Percentiles rank a stretch among this genome's conserved stretches.
phyloP scores from a whole-genome alignment of 2,888 invertebrate species.

The Heliconius charithonia region DNA sequence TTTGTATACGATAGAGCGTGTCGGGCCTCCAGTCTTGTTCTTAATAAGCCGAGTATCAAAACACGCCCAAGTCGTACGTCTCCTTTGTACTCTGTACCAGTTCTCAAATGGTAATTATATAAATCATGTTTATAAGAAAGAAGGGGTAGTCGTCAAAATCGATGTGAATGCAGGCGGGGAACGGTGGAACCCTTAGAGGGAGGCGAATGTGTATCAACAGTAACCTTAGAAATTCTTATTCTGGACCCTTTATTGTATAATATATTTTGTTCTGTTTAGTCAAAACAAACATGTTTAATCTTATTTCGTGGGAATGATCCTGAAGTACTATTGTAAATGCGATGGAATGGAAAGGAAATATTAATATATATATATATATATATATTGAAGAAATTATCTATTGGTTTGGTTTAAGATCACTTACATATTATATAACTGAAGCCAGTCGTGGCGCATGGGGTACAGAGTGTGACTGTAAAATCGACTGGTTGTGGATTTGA shows the following conservation, averaged over 20 bases:
- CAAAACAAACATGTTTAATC: conserved; percentile 26
- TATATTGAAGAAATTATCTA: background rate
- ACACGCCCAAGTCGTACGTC: conserved; percentile 19
- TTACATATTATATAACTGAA: background rate
- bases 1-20: background rate
- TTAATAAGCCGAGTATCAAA: conserved; percentile 12
- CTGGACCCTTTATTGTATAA: background rate
- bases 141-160: conserved; percentile 81
- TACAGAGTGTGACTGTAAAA: too few species aligned
- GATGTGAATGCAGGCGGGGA: conserved; percentile 57
- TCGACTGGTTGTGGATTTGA: too few species aligned
- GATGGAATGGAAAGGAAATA: background rate
- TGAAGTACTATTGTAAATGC: background rate
- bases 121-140: conserved; percentile 62
- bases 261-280: conserved; percentile 20
- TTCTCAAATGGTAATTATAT: conserved; percentile 71
- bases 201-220: conserved; percentile 11
- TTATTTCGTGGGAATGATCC: conserved; percentile 11
- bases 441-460: too few species aligned
- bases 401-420: background rate
- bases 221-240: conserved; percentile 18
- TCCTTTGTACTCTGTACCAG: conserved; percentile 43
- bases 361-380: background rate
- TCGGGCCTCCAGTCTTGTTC: background rate
- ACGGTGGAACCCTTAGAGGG: conserved; percentile 12